These are phyloP conservation scores for Quiscalus mexicanus DNA, from an alignment of 2,113 vertebrate species.

Conservation along the genomic window DNA sequence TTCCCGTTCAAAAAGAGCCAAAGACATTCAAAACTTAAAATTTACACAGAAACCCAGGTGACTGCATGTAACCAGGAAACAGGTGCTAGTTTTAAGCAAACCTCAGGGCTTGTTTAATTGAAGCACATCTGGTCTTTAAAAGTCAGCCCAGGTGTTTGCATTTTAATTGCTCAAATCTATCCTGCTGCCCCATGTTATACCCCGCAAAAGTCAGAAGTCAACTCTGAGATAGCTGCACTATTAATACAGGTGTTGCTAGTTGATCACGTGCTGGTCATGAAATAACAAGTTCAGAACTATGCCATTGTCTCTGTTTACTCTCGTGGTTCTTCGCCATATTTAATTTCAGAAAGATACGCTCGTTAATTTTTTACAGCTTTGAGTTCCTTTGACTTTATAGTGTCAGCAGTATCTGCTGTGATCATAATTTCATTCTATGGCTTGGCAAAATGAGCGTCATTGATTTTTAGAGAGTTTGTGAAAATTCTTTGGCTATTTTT, in stretches of 20 bases:
- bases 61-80: neutral
- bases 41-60: neutral
- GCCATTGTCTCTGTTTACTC: neutral
- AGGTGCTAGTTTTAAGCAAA: constrained; percentile 43
- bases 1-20: neutral
- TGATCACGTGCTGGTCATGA: neutral
- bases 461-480: neutral
- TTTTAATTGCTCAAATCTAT: constrained; percentile 37
- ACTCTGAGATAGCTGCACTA: neutral
- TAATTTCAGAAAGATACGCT: neutral
- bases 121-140: constrained; percentile 44
- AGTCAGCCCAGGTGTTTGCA: constrained; percentile 11
- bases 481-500: neutral
- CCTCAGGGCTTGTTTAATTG: constrained; percentile 41
- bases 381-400: neutral
- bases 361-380: neutral
- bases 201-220: constrained; percentile 34
- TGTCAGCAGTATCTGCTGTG: neutral
- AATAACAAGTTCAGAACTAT: neutral
- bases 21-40: neutral
- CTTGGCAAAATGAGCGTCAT: neutral
- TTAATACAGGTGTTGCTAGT: neutral
- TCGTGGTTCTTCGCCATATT: neutral
- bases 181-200: neutral
- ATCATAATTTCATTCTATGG: neutral